Evolutionary conservation across 2,888 invertebrate species (phyloP), one percentile per base, ranked within the genome.

Genomic region (Oscheius sp.): DNA sequence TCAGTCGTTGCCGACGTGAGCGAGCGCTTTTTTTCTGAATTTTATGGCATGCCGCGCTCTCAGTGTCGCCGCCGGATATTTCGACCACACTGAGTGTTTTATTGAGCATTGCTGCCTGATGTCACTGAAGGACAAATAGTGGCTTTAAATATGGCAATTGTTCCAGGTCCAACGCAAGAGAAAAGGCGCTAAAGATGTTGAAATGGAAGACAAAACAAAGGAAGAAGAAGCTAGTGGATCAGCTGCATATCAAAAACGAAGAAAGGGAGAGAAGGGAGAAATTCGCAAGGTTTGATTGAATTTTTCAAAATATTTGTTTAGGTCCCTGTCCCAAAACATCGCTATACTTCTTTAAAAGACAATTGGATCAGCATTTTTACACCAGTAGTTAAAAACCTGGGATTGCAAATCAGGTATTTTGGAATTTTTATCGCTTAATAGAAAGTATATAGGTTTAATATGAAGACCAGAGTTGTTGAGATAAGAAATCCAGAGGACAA

Each of bases 331-430:
- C 98, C 98, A 15, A 90, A 93, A 4, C 93, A 98, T 83, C 92
- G 98, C 87, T 94, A 93, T 84, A 92, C 94, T 8, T 95, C 97
- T 0, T 88, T 98, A 8, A 96, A 96, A 89, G 93, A 96, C 85
- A 93, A 93, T 85, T 99, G 98, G 98, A 89, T 94, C 88, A 94
- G 96, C 88, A 94, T 99, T 79, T 95, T 95, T 86, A 93, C 93
- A 55, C 96, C 98, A 0, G 90, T 99, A 34, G 96, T 97, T 0
- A 95, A 98, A 86, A 93, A 98, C 86, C 89, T 99, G 72, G 91
- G 95, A 74, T 89, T 99, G 23, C 95, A 97, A 89, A 92, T 86
- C 66, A 65, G 83, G 81, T 84, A 48, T 25, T 50, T 20, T 25
- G 31, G 5, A 31, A 4, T n/a, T n/a, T n/a, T n/a, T n/a, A n/a